Evolutionary conservation across 2,113 vertebrate genomes (phyloP), one percentile per base, ranked within the genome.

Genomic region (Ceyx melanurus): DNA sequence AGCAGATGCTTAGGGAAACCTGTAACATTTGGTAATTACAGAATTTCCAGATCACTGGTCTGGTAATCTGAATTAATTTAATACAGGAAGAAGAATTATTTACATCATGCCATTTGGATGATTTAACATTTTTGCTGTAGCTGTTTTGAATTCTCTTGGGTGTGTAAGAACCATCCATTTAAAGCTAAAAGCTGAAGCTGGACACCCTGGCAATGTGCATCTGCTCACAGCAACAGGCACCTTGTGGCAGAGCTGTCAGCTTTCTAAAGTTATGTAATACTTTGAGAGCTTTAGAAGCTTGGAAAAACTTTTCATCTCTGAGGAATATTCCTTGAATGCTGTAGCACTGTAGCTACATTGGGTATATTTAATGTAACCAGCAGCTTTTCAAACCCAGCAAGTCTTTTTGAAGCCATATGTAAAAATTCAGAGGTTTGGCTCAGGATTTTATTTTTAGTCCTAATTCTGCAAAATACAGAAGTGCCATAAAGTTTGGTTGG

Each of bases 101-200:
- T 82, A 2, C 7, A 20, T 81, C 0, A 0, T 16, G 46, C 68
- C n/a, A 28, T n/a, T 71, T 58, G 57, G 77, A 53, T 5, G 3
- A 26, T 20, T 56, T 43, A 57, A 60, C 15, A 4, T 9, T 71
- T 60, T 2, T 28, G 66, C 50, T 71, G 28, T 50, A 76, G 35
- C 60, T 88, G 33, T 3, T 83, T 57, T 79, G 16, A 75, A 82
- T 45, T 58, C 37, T 60, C 46, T 56, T 43, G 53, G 8, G 79
- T 33, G 31, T 12, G 10, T 58, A 54, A 77, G 64, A 73, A 12
- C 42, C 48, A 5, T 10, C 2, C 21, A 3, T 13, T 11, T 56
- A 62, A 37, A 71, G 50, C 17, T 66, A 12, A 10, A 68, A 85
- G 35, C 15, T 66, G 76, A 86, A 90, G 62, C 43, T 72, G 57